Evolutionary conservation across 1,140 invertebrate species (phyloP), one percentile per base, ranked within the genome.

Genomic region (Trichonephila clavata): DNA sequence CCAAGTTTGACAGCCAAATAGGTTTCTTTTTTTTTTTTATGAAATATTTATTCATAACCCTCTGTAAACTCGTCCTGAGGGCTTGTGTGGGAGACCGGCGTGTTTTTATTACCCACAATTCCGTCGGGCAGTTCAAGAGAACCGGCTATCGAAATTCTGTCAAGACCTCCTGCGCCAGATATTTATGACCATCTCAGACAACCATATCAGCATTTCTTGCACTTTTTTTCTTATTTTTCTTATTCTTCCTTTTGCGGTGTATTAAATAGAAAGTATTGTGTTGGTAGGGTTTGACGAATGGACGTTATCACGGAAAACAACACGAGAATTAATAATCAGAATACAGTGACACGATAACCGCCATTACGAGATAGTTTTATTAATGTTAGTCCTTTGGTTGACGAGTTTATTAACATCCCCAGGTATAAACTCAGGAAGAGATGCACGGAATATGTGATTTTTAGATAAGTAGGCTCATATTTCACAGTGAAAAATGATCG

Each of bases 81-180:
- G 68, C 27, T 32, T 71, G 68, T 71, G 65, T 71, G 24, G n/a
- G 65, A 27, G 24, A 63, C 21, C 61, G 61, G 4, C 27, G 27
- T 18, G 68, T 71, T 71, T 71, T 71, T 71, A 71, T 71, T 71
- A 32, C 68, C 68, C 68, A 18, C 68, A 14, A 71, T 71, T 32
- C 68, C 81, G 24, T 8, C 81, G 81, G n/a, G 43, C 81, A 84
- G 81, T 59, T 24, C 8, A 57, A 57, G 81, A 84, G 81, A 59
- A 57, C 21, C 81, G 43, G 81, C 81, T 84, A 84, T 84, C 81
- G 81, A 84, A 84, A 84, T 84, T 27, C 81, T 84, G 81, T 84
- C 81, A 84, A 84, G 43, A 59, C 39, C 43, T 39, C 81, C 81
- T 84, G 81, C 14, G 43, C 10, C 43, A 24, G 50, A 84, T 84